A percentile compares a stretch with the other conserved stretches of the same genome.
These are phyloP conservation scores for Archaeoteleia sp. DNA, from an alignment of 2,888 invertebrate species.

Conservation along the genomic window DNA sequence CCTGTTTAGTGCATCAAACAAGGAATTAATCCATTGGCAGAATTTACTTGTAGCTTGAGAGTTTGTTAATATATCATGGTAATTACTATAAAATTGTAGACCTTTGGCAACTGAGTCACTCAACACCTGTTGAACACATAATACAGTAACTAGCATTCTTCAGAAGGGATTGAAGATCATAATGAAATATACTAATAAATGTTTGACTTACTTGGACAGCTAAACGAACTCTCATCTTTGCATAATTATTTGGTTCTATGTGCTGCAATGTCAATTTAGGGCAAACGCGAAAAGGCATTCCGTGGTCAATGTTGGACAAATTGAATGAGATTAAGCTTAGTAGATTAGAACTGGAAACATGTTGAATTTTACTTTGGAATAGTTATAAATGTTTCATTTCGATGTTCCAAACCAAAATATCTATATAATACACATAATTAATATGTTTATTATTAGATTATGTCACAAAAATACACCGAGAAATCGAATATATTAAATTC, in stretches of 20 bases:
- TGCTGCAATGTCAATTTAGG: slow-evolving; percentile 23
- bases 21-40: not conserved
- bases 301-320: too few relatives aligned
- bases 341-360: too few relatives aligned
- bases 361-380: too few relatives aligned
- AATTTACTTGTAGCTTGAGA: slow-evolving; percentile 1
- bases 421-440: too few relatives aligned
- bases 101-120: slow-evolving; percentile 5
- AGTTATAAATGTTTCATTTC: too few relatives aligned
- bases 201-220: slow-evolving; percentile 29
- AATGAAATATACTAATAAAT: slow-evolving; percentile 3
- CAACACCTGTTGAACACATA: slow-evolving; percentile 7
- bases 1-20: slow-evolving; percentile 2
- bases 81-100: not conserved
- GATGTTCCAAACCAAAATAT: too few relatives aligned
- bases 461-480: too few relatives aligned
- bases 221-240: slow-evolving; percentile 42
- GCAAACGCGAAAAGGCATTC: slow-evolving; percentile 14
- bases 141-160: too few relatives aligned
- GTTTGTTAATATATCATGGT: not conserved
- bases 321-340: too few relatives aligned
- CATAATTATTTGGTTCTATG: slow-evolving; percentile 13
- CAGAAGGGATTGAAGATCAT: not conserved
- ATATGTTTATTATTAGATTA: too few relatives aligned
- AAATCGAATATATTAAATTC: too few relatives aligned